Percentiles rank a stretch among this genome's conserved stretches.
These are phyloP conservation scores for Scolopax rusticola DNA, from an alignment of 2,797 vertebrate species.

Conservation along the genomic window DNA sequence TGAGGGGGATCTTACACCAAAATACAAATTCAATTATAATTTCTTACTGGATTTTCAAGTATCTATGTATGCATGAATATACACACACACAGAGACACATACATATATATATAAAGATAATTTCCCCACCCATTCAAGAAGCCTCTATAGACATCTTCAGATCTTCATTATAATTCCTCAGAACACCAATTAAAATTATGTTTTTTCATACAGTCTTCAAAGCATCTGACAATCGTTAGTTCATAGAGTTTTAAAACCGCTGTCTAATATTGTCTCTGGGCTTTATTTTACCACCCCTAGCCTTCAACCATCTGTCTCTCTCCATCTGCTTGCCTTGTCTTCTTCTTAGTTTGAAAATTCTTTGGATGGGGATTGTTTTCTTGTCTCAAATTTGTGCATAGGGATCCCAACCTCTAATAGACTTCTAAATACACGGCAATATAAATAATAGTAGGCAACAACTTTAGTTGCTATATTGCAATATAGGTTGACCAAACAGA, in stretches of 20 bases:
- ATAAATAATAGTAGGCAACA: background rate
- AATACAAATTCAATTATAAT: background rate
- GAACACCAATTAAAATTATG: conserved; percentile 7
- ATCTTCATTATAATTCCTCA: background rate
- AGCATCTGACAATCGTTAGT: background rate
- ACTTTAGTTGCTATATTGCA: background rate
- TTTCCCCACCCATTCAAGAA: background rate
- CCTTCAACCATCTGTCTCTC: conserved; percentile 47
- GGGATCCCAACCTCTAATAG: background rate
- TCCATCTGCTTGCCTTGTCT: conserved; percentile 55
- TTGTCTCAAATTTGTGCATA: background rate
- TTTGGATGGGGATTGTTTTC: conserved; percentile 25
- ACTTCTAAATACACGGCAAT: background rate
- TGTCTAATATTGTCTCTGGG: conserved; percentile 33
- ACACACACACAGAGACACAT: rapidly evolving
- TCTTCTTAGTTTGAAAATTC: conserved; percentile 40
- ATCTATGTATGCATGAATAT: background rate
- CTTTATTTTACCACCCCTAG: conserved; percentile 35
- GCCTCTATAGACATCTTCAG: background rate
- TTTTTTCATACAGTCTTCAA: background rate
- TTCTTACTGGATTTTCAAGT: background rate
- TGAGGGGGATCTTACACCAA: background rate
- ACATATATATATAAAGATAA: too few relatives aligned
- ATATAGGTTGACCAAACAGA: background rate
- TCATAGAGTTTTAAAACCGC: conserved; percentile 32